Evolutionary conservation across 2,888 invertebrate genomes (phyloP).

Genomic region (Magallana nippona): DNA sequence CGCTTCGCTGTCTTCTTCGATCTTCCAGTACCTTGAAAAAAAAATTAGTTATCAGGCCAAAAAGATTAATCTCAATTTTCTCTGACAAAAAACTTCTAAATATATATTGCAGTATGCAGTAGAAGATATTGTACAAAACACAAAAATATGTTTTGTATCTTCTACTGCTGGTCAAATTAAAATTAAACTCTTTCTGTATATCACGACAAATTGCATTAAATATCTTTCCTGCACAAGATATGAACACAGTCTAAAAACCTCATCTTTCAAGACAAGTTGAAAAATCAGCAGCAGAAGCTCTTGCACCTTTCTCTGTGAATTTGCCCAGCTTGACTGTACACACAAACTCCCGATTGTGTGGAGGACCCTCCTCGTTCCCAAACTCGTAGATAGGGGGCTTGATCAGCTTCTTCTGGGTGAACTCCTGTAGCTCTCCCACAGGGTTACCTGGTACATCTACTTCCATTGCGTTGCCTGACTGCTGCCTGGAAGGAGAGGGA

Average conservation of each 20-base stretch:
- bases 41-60: background rate
- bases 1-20: constrained; percentile 98
- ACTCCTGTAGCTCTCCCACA: constrained; percentile 94
- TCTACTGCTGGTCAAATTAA: too few species aligned
- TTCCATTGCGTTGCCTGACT: constrained; percentile 79
- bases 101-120: too few species aligned
- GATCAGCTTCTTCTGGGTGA: constrained; percentile 97
- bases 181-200: too few species aligned
- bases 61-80: background rate
- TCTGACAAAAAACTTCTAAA: background rate
- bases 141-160: too few species aligned
- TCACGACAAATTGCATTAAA: too few species aligned
- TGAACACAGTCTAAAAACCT: too few species aligned
- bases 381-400: constrained; percentile 96
- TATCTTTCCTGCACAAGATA: too few species aligned
- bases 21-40: constrained; percentile 84
- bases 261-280: too few species aligned
- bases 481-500: background rate
- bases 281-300: background rate
- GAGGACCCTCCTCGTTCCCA: constrained; percentile 90
- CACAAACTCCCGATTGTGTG: constrained; percentile 96
- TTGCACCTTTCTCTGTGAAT: constrained; percentile 85
- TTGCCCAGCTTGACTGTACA: constrained; percentile 94
- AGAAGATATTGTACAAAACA: too few species aligned
- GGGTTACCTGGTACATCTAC: constrained; percentile 91